A percentile compares a stretch with the other conserved stretches of the same genome.
Evolutionary conservation across 92 coral and sea anemone genomes (phyloP).

Genomic region (Palythoa caribaeorum): DNA sequence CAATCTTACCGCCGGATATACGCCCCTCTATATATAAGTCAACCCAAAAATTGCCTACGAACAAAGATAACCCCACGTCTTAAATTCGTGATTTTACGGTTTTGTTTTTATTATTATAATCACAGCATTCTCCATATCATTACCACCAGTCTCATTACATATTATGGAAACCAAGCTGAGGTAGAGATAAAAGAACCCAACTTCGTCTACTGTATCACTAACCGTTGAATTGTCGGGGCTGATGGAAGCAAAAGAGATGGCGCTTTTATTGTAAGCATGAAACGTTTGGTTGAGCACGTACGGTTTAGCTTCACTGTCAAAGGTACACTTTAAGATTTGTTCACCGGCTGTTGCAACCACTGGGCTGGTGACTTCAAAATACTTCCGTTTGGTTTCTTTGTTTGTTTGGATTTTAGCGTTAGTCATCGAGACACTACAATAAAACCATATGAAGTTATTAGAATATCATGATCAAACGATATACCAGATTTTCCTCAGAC

Average conservation of each 20-base stretch:
- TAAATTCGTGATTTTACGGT: too few species aligned
- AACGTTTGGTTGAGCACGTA: slow-evolving; percentile 51
- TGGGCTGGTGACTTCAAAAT: slow-evolving; percentile 34
- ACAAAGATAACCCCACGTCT: too few species aligned
- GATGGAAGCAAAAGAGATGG: slow-evolving; percentile 56
- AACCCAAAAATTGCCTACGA: too few species aligned
- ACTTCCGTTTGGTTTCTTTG: not conserved
- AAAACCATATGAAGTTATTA: not conserved
- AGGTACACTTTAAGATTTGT: slow-evolving; percentile 63
- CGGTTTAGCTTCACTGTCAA: slow-evolving; percentile 40
- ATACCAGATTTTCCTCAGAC: too few species aligned
- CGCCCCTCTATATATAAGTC: too few species aligned
- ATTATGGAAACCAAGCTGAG: not conserved
- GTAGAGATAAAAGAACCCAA: too few species aligned
- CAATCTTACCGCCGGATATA: too few species aligned
- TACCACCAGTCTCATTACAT: not conserved
- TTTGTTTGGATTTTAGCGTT: slow-evolving; percentile 11
- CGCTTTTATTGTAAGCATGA: slow-evolving; percentile 69
- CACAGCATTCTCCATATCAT: too few species aligned
- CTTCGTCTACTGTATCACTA: not conserved
- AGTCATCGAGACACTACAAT: slow-evolving; percentile 9
- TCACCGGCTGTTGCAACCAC: slow-evolving; percentile 31
- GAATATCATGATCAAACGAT: too few species aligned
- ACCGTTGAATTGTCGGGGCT: slow-evolving; percentile 62
- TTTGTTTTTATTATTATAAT: too few species aligned